Evolutionary conservation across 1,140 invertebrate species (phyloP).

Genomic region (Colletes gigas): DNA sequence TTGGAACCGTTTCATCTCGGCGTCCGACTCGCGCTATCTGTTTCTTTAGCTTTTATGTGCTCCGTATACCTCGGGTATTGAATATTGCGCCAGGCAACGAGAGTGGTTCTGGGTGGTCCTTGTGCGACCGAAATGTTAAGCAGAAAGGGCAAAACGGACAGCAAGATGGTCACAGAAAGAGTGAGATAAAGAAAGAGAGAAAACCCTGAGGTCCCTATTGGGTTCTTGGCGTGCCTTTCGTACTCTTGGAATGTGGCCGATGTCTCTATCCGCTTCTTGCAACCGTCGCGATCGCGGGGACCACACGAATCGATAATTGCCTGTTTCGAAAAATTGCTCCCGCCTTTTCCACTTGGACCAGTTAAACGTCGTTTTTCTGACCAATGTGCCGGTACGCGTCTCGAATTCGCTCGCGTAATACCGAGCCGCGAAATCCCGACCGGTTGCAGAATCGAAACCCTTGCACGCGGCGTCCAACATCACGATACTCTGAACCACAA

Average conservation of each 20-base stretch:
- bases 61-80: conserved; percentile 58
- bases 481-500: background rate
- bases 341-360: conserved; percentile 74
- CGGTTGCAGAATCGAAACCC: conserved; percentile 54
- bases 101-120: conserved; percentile 72
- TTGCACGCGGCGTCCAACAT: conserved; percentile 2
- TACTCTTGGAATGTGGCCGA: conserved; percentile 79
- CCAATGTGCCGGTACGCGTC: conserved; percentile 63
- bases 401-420: conserved; percentile 71
- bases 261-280: conserved; percentile 81
- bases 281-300: conserved; percentile 61
- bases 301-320: conserved; percentile 82
- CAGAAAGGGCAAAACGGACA: conserved; percentile 66
- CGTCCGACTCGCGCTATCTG: conserved; percentile 18
- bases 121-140: conserved; percentile 74
- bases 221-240: conserved; percentile 73
- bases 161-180: conserved; percentile 59
- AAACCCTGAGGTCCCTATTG: conserved; percentile 57
- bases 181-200: conserved; percentile 62
- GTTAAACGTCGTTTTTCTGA: conserved; percentile 75
- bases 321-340: conserved; percentile 76
- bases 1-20: background rate
- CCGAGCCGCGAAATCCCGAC: conserved; percentile 63
- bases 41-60: conserved; percentile 37
- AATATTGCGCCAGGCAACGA: conserved; percentile 62